Percentiles rank a stretch among this genome's conserved stretches.
These are phyloP conservation scores for Pharmacophagus antenor DNA, from an alignment of 2,888 invertebrate genomes.

Conservation along the genomic window DNA sequence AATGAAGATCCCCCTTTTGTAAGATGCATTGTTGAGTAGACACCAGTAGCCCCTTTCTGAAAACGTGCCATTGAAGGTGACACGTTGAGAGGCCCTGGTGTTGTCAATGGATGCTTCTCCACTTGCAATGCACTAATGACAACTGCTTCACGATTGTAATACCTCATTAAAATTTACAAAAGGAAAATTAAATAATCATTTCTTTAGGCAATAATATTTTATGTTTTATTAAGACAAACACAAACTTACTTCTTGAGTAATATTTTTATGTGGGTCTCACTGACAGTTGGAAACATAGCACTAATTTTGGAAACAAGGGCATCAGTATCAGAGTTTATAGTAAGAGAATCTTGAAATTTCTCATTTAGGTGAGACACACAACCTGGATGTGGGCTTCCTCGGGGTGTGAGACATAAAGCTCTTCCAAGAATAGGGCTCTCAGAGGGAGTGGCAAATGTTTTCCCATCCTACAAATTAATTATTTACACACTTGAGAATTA, in stretches of 20 bases:
- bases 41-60: conserved; percentile 72
- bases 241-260: conserved; percentile 91
- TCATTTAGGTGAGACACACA: conserved; percentile 73
- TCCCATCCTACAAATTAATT: conserved; percentile 51
- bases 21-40: conserved; percentile 76
- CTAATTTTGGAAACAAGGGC: conserved; percentile 89
- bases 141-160: conserved; percentile 95
- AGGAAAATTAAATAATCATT: neutral
- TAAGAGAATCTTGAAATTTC: conserved; percentile 83
- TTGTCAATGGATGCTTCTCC: conserved; percentile 93
- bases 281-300: conserved; percentile 94
- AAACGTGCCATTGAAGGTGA: conserved; percentile 83
- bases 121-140: conserved; percentile 96
- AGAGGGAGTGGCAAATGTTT: conserved; percentile 62
- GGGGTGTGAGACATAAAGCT: conserved; percentile 72
- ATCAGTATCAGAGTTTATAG: conserved; percentile 84
- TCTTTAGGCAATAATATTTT: neutral
- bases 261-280: conserved; percentile 92
- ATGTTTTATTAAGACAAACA: neutral
- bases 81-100: conserved; percentile 90
- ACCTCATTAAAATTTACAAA: conserved; percentile 76
- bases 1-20: conserved; percentile 74
- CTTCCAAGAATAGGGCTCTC: conserved; percentile 72
- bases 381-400: conserved; percentile 73
- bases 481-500: neutral